phyloP scores from a whole-genome alignment of 2,888 invertebrate species.

The Idaea aversata region DNA sequence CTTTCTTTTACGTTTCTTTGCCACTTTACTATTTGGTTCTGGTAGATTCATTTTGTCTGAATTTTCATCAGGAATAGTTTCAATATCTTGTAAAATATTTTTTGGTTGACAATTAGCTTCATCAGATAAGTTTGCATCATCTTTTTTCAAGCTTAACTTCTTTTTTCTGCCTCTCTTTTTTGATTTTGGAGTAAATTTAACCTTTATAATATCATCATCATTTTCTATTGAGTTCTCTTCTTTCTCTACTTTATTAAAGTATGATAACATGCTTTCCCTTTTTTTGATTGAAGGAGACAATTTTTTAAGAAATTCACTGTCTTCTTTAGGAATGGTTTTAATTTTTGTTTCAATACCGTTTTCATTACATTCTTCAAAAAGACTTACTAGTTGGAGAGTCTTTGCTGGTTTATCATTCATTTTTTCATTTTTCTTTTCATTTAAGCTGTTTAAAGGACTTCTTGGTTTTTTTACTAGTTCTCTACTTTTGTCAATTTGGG shows the following conservation, averaged over 20 bases:
- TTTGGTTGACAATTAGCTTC: not conserved
- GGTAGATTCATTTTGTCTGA: slow-evolving; percentile 6
- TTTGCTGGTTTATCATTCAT: slow-evolving; percentile 30
- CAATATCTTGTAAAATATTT: slow-evolving; percentile 13
- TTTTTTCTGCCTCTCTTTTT: slow-evolving; percentile 53
- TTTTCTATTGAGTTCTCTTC: slow-evolving; percentile 39
- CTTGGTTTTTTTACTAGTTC: slow-evolving; percentile 15
- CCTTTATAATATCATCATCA: slow-evolving; percentile 51
- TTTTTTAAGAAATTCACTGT: slow-evolving; percentile 74
- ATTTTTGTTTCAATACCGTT: slow-evolving; percentile 26
- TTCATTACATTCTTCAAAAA: slow-evolving; percentile 44
- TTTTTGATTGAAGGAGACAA: slow-evolving; percentile 80
- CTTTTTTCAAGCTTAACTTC: slow-evolving; percentile 40
- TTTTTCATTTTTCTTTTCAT: slow-evolving; percentile 22
- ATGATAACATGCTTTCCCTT: slow-evolving; percentile 81
- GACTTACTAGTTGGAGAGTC: slow-evolving; percentile 48
- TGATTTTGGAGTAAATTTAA: slow-evolving; percentile 51
- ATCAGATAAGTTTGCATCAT: slow-evolving; percentile 19
- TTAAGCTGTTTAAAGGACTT: slow-evolving; percentile 17
- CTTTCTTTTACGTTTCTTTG: slow-evolving; percentile 24
- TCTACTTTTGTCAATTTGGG: slow-evolving; percentile 22
- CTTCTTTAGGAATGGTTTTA: slow-evolving; percentile 49
- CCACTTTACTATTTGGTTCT: slow-evolving; percentile 15
- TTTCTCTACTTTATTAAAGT: slow-evolving; percentile 78
- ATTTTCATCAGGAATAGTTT: slow-evolving; percentile 16